A percentile compares a stretch with the other conserved stretches of the same genome.
Conservation (phyloP, 2,888 invertebrate genomes). For the Orchestes rusci region DNA sequence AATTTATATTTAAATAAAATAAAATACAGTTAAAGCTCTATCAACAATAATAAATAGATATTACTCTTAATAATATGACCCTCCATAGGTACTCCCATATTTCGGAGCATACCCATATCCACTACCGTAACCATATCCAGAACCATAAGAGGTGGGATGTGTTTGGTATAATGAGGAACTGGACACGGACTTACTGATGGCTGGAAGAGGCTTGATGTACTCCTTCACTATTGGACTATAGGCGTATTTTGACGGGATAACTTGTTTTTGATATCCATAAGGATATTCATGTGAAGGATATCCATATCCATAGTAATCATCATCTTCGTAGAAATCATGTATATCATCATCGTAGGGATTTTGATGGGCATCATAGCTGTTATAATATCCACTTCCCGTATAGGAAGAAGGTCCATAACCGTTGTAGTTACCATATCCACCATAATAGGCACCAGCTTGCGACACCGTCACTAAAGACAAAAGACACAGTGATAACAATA, state of each 20-base stretch:
- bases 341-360: slow-evolving; percentile 6
- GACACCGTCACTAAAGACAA: background rate
- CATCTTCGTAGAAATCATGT: too few species aligned
- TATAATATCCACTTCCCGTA: too few species aligned
- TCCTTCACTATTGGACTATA: background rate
- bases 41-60: too few species aligned
- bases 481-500: too few species aligned
- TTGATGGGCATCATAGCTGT: slow-evolving; percentile 1
- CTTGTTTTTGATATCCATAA: too few species aligned
- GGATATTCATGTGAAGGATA: background rate
- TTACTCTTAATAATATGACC: slow-evolving; percentile 7
- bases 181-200: slow-evolving; percentile 4
- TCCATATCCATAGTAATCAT: slow-evolving; percentile 1
- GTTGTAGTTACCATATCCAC: slow-evolving; percentile 3
- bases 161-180: slow-evolving; percentile 16
- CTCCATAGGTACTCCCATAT: slow-evolving; percentile 4
- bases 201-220: slow-evolving; percentile 5
- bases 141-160: slow-evolving; percentile 11
- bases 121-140: too few species aligned
- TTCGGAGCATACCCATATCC: slow-evolving; percentile 9
- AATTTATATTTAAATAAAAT: too few species aligned
- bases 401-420: slow-evolving; percentile 8
- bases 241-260: too few species aligned
- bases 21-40: too few species aligned
- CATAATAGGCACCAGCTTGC: too few species aligned